Base-by-base conservation (phyloP, 1,140 invertebrate species). In the Drosophila ogumai region DNA sequence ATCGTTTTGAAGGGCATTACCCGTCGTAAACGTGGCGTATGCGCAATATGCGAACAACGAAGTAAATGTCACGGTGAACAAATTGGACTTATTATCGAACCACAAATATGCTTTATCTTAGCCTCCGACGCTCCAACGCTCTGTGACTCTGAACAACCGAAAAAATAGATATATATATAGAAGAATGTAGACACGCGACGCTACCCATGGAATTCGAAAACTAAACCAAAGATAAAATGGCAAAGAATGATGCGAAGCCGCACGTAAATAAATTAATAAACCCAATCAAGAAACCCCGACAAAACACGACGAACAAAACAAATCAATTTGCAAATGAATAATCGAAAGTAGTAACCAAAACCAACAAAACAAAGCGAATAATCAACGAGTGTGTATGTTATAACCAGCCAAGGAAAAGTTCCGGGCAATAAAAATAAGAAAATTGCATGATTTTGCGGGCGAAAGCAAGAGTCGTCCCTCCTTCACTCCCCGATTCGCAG, bases 211-310 rank as follows among this genome's bases (percentile, higher is more conserved):
- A 75, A 81, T 74, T 67, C 34, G 68, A 80, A 71, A 90, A 84
- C 80, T 47, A 88, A 88, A 88, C 84, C 85, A 90, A 90, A 88
- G 86, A 88, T 87, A 77, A 85, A 86, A 88, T 85, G 85, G 86
- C 86, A 88, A 88, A 88, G 85, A 90, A 90, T 66, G 52, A 78
- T 76, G 60, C 65, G 61, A 67, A 67, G 65, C 49, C 44, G 49
- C 32, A 73, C 61, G 56, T 63, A 63, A 76, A 73, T 81, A 84
- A 88, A 71, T 86, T 73, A 73, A 76, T 73, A 65, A 75, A 46
- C 59, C 43, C 57, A 49, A 77, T 71, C 54, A 65, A 57, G 52
- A 73, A 47, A 64, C 47, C 59, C 22, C 65, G 65, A 68, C 49
- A 61, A 44, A 57, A 47, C 56, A 60, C 36, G 28, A 59, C 31